Evolutionary conservation across 2,113 vertebrate species (phyloP).

Genomic region (Furnarius figulus): DNA sequence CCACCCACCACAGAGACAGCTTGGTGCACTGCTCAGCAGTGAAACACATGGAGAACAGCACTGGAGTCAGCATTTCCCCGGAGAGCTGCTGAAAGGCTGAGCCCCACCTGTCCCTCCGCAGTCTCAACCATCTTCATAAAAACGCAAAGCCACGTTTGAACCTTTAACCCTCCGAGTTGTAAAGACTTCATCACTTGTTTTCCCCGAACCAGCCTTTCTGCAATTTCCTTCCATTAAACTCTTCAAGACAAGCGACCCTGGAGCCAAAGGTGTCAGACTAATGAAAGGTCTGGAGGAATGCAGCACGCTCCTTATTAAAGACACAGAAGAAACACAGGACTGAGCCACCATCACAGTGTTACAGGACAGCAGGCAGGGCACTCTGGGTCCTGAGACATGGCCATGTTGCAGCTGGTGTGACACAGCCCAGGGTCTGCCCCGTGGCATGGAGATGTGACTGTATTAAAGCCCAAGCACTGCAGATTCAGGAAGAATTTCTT

Average conservation of each 20-base stretch:
- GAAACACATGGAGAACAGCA: not conserved
- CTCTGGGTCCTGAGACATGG: fast-evolving
- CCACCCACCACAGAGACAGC: fast-evolving
- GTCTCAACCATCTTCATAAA: conserved; percentile 29
- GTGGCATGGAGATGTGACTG: fast-evolving
- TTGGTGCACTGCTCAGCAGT: not conserved
- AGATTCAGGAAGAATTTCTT: not conserved
- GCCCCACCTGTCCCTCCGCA: not conserved
- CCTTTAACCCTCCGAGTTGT: not conserved
- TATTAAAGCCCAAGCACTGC: not conserved
- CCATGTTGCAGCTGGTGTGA: not conserved
- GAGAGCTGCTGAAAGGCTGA: not conserved
- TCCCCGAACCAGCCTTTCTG: conserved; percentile 18
- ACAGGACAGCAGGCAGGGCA: not conserved
- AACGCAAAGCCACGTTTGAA: not conserved
- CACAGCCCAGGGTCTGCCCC: not conserved
- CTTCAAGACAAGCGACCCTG: not conserved
- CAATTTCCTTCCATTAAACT: conserved; percentile 63
- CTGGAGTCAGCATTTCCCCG: not conserved
- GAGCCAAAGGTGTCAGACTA: conserved; percentile 45
- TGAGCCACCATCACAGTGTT: not conserved
- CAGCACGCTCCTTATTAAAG: not conserved
- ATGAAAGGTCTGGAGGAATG: conserved; percentile 51
- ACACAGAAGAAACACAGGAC: not conserved
- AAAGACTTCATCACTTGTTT: conserved; percentile 50